Base-by-base conservation (phyloP, 2,113 vertebrate genomes). In the Psittacus erithacus region DNA sequence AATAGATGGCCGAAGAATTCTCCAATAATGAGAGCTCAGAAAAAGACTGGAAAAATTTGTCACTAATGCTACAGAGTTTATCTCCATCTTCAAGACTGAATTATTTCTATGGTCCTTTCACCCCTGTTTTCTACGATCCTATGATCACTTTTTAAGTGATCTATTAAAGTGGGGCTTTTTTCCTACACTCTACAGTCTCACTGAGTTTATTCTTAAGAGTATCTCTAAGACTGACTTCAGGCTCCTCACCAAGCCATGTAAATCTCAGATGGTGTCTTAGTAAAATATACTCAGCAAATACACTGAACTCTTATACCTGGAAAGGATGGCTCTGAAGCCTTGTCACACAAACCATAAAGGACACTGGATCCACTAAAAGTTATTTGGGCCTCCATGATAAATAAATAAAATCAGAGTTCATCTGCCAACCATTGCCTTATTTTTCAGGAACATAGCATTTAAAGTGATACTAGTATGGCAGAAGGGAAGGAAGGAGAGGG, bases 171-270 rank as follows among this genome's bases (percentile, higher is more conserved):
- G 13, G 20, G 20, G 20, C 10, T 75, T 81, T 39, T 86, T 81
- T 53, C 44, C 79, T 77, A 52, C 23, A 86, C 10, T 59, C 44
- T 68, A 65, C 28, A 49, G 18, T 7, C 41, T 38, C 73, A 53
- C 0, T 25, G 10, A 62, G 15, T 65, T 91, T 31, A 76, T 41
- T 80, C 28, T 85, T 67, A 71, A 1, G 0, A 18, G 2, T 31
- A 43, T 64, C 24, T 86, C 85, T 38, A 92, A 41, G 25, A 90
- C 8, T 68, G 25, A 67, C 28, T 82, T 80, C 28, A 69, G 47
- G 44, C 5, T 85, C 60, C n/a, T 87, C 41, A 79, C 10, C 13
- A 83, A 88, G 24, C 16, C 73, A 27, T 4, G 13, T 25, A 75
- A 60, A 75, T 50, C 60, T 86, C 33, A 84, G 35, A 62, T 4